A percentile compares a stretch with the other conserved stretches of the same genome.
phyloP scores from a whole-genome alignment of 1,140 invertebrate genomes.

The Pseudomyrmex pallidus region DNA sequence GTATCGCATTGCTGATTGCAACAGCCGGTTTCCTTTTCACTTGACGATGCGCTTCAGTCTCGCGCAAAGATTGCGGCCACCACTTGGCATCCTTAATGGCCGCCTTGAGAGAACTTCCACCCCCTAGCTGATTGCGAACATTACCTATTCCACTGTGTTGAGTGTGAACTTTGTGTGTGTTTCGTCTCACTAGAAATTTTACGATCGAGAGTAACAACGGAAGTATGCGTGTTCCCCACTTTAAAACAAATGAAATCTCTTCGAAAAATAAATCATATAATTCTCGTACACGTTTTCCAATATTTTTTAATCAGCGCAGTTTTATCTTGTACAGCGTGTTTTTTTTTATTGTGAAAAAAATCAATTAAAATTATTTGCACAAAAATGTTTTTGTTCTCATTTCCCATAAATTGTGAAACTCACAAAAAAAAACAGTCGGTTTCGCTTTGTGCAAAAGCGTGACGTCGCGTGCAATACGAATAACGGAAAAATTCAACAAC shows the following conservation, averaged over 20 bases:
- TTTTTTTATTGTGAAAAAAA: background rate
- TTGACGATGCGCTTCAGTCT: constrained; percentile 15
- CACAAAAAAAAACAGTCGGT: background rate
- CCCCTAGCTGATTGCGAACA: constrained; percentile 3
- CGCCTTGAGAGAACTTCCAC: background rate
- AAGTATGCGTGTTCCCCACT: background rate
- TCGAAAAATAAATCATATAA: too few species aligned
- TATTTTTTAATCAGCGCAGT: background rate
- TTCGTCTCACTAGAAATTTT: background rate
- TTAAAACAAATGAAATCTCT: background rate
- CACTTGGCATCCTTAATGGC: constrained; percentile 8
- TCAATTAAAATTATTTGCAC: background rate
- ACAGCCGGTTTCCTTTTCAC: constrained; percentile 15
- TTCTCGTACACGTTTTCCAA: too few species aligned
- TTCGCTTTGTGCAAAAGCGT: background rate
- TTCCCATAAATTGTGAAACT: background rate
- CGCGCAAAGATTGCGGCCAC: background rate
- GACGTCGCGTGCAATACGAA: background rate
- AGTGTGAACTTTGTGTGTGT: background rate
- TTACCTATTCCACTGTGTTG: constrained; percentile 4
- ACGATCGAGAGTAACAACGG: background rate
- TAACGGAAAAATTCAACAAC: constrained; percentile 9
- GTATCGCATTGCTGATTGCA: constrained; percentile 41
- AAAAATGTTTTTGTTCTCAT: background rate
- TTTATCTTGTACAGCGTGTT: background rate